Percentiles rank a stretch among this genome's conserved stretches.
Conservation (phyloP, 2,888 invertebrate genomes). For the Glyphotaelius pellucidus region DNA sequence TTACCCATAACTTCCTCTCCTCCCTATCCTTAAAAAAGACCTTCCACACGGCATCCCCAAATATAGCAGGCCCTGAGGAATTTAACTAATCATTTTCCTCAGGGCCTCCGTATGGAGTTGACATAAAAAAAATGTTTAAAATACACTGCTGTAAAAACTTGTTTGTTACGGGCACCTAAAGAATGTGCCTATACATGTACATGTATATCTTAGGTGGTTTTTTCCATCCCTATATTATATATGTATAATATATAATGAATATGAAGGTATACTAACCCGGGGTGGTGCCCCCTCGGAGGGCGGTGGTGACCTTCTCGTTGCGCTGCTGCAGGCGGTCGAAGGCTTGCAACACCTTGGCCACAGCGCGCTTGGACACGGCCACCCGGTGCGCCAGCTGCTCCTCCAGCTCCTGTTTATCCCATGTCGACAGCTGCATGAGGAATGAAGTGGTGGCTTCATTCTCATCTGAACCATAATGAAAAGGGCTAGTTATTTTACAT, state of each 20-base stretch:
- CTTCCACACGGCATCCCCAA: no score
- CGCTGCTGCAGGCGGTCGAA: constrained; percentile 97
- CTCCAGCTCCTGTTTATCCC: constrained; percentile 98
- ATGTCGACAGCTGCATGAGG: constrained; percentile 95
- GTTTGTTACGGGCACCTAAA: no score
- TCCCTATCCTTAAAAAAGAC: no score
- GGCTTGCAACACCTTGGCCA: constrained; percentile 97
- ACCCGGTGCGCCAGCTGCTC: constrained; percentile 97
- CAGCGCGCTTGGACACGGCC: constrained; percentile 96
- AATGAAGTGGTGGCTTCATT: constrained; percentile 98
- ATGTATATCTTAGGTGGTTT: no score
- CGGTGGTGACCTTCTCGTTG: constrained; percentile 94
- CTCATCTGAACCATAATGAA: constrained; percentile 82
- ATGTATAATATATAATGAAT: neutral
- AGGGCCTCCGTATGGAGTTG: no score
- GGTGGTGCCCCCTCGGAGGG: constrained; percentile 86
- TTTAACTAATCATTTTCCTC: no score
- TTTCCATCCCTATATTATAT: no score
- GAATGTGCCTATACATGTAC: no score
- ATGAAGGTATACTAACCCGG: constrained; percentile 49
- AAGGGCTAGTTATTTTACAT: constrained; percentile 5
- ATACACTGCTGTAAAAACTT: no score
- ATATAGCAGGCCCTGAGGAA: no score
- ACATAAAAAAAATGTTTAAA: no score
- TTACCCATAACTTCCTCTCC: no score